A percentile compares a stretch with the other conserved stretches of the same genome.
These are phyloP conservation scores for Synaphobranchus kaupii DNA, from an alignment of 2,797 vertebrate genomes.

Conservation along the genomic window DNA sequence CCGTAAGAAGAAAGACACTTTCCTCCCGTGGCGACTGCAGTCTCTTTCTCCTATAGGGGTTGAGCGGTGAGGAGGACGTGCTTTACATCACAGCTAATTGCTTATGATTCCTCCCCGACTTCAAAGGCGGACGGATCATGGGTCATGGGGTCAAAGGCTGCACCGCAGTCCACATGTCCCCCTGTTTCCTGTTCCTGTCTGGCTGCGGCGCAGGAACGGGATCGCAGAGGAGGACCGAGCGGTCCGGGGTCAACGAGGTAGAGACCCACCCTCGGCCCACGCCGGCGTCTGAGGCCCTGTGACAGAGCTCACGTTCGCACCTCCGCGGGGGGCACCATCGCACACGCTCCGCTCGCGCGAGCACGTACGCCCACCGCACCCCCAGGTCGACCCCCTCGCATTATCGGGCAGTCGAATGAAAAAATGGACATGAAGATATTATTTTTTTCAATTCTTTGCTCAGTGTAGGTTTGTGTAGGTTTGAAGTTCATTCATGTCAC, in stretches of 20 bases:
- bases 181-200: conserved; percentile 68
- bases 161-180: conserved; percentile 61
- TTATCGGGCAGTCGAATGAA: background rate
- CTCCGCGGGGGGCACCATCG: background rate
- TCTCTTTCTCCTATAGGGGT: background rate
- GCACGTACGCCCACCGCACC: background rate
- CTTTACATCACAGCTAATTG: conserved; percentile 69
- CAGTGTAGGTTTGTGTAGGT: conserved; percentile 40
- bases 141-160: conserved; percentile 72
- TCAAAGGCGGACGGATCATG: conserved; percentile 67
- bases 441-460: conserved; percentile 5
- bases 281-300: conserved; percentile 35
- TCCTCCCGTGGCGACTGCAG: background rate
- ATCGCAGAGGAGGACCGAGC: conserved; percentile 64
- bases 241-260: conserved; percentile 56
- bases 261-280: conserved; percentile 39
- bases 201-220: conserved; percentile 45
- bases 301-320: conserved; percentile 53
- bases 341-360: background rate
- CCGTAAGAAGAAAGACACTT: conserved; percentile 3
- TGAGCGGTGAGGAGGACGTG: conserved; percentile 53
- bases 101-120: conserved; percentile 69
- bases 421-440: conserved; percentile 12
- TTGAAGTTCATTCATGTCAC: conserved; percentile 40
- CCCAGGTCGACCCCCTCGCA: background rate